Evolutionary conservation across 2,113 vertebrate genomes (phyloP).

Genomic region (Speoplatyrhinus poulsoni): DNA sequence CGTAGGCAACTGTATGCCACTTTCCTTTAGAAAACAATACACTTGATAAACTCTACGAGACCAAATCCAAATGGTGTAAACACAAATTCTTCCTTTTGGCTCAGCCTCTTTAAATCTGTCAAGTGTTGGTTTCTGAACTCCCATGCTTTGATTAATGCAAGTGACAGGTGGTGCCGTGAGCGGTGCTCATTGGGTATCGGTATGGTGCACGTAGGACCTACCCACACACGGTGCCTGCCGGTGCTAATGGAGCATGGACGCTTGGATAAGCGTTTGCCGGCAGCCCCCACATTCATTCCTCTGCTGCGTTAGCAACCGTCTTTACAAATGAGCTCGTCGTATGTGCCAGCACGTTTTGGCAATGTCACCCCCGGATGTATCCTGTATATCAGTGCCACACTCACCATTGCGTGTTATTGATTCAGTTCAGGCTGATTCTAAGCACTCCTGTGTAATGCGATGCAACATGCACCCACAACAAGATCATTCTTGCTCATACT

Average conservation of each 20-base stretch:
- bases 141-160: no score
- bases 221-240: slow-evolving; percentile 22
- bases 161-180: slow-evolving; percentile 24
- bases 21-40: no score
- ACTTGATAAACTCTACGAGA: no score
- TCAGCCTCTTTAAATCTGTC: no score
- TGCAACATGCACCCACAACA: no score
- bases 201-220: slow-evolving; percentile 30
- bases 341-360: slow-evolving; percentile 57
- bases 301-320: slow-evolving; percentile 60
- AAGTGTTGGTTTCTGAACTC: no score
- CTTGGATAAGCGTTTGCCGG: background rate
- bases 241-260: slow-evolving; percentile 54
- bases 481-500: no score
- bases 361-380: slow-evolving; percentile 52
- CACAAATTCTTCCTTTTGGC: no score
- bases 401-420: slow-evolving; percentile 44
- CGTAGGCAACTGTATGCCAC: no score
- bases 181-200: slow-evolving; percentile 39
- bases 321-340: slow-evolving; percentile 48
- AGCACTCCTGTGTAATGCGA: no score
- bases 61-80: no score
- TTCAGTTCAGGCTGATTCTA: slow-evolving; percentile 11
- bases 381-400: slow-evolving; percentile 47
- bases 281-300: background rate